Conservation (phyloP, 2,113 vertebrate species). For the Corythornis cristatus region DNA sequence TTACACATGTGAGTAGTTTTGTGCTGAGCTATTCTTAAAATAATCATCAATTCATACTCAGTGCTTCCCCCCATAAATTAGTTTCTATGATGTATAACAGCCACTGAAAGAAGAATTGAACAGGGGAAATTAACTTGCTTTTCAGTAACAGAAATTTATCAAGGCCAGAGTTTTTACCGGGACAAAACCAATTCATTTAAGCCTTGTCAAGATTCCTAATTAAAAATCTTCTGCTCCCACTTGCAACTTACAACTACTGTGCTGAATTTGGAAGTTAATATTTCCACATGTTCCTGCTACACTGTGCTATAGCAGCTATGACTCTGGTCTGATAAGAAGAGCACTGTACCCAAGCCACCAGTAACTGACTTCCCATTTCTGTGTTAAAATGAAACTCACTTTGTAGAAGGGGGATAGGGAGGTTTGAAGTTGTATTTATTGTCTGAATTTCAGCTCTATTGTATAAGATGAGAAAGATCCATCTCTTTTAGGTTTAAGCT, state of each 20-base stretch:
- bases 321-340: constrained; percentile 25
- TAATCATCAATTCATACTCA: background rate
- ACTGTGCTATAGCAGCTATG: background rate
- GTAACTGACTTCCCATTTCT: background rate
- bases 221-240: constrained; percentile 35
- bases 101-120: constrained; percentile 37
- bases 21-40: constrained; percentile 51
- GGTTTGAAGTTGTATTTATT: background rate
- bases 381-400: background rate
- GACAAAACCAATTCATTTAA: constrained; percentile 53
- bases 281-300: constrained; percentile 5
- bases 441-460: background rate
- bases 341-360: background rate
- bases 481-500: background rate
- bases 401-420: background rate
- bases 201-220: constrained; percentile 51
- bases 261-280: constrained; percentile 51
- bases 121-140: constrained; percentile 59
- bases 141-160: constrained; percentile 52
- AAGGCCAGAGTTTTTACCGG: constrained; percentile 32
- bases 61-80: constrained; percentile 33
- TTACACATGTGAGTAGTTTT: constrained; percentile 23
- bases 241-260: constrained; percentile 35
- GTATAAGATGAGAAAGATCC: background rate
- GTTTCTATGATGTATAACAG: constrained; percentile 51